Conservation (phyloP, 2,888 invertebrate genomes). For the Erebia palarica region DNA sequence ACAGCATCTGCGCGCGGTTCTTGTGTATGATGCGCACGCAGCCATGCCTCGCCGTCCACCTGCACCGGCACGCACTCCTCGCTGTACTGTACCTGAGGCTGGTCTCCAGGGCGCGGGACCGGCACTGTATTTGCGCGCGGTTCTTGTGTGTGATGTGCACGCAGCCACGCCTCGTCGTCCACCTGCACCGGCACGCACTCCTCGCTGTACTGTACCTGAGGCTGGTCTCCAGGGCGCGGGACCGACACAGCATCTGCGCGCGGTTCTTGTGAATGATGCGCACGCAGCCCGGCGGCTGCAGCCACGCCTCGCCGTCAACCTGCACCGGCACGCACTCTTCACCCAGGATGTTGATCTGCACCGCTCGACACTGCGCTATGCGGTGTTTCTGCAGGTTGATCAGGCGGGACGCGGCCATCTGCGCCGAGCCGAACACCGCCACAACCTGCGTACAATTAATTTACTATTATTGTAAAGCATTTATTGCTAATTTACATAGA, state of each 20-base stretch:
- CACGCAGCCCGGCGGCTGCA: constrained; percentile 98
- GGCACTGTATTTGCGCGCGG: constrained; percentile 96
- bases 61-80: too few species aligned
- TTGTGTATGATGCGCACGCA: too few species aligned
- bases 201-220: constrained; percentile 81
- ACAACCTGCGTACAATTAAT: constrained; percentile 77
- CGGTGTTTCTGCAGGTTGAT: constrained; percentile 98
- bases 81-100: constrained; percentile 84
- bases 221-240: constrained; percentile 94
- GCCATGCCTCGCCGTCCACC: too few species aligned
- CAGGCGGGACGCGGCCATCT: constrained; percentile 97
- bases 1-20: too few species aligned
- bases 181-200: constrained; percentile 97
- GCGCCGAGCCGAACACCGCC: constrained; percentile 98
- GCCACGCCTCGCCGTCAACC: constrained; percentile 99
- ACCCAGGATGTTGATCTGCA: constrained; percentile 97
- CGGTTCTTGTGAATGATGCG: constrained; percentile 98
- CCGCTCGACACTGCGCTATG: constrained; percentile 97
- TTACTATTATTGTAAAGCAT: too few species aligned
- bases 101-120: constrained; percentile 94
- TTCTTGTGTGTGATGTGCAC: constrained; percentile 98
- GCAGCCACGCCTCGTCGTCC: constrained; percentile 98
- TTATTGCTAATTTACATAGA: too few species aligned
- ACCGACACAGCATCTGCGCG: constrained; percentile 97
- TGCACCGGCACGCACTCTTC: constrained; percentile 96